phyloP scores from a whole-genome alignment of 1,140 invertebrate species.

The Pinna nobilis region DNA sequence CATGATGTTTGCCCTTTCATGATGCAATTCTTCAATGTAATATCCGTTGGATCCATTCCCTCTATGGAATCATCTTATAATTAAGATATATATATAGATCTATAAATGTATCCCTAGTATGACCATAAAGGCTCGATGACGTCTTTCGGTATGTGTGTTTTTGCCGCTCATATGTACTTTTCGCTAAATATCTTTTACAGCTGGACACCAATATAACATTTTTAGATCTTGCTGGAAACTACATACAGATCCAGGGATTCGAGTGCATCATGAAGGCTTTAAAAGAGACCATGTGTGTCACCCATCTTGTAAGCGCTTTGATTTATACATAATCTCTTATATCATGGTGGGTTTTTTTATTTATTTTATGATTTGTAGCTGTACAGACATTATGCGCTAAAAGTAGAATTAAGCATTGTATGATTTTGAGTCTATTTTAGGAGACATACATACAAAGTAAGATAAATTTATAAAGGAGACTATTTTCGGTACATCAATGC shows the following conservation, averaged over 20 bases:
- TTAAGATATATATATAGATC: too few relatives aligned
- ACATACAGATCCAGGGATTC: conserved; percentile 12
- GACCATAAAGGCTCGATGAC: conserved; percentile 1
- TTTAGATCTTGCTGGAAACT: conserved; percentile 21
- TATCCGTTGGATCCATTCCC: not conserved
- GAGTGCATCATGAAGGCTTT: conserved; percentile 10
- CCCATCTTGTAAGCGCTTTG: conserved; percentile 12
- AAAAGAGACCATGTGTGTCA: conserved; percentile 13
- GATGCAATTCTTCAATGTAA: too few relatives aligned
- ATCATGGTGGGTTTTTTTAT: not conserved
- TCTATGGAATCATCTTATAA: too few relatives aligned
- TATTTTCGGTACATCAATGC: too few relatives aligned
- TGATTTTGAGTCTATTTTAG: too few relatives aligned
- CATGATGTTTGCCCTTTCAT: too few relatives aligned
- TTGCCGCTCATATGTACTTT: not conserved
- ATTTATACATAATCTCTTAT: not conserved
- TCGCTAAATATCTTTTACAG: conserved; percentile 6
- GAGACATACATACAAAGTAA: too few relatives aligned
- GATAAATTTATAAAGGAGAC: too few relatives aligned
- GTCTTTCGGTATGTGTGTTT: not conserved
- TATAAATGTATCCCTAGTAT: too few relatives aligned
- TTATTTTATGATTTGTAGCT: conserved; percentile 13
- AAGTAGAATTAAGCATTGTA: not conserved
- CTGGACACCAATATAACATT: conserved; percentile 13
- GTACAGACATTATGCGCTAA: conserved; percentile 18